phyloP scores from a whole-genome alignment of 2,113 vertebrate species.

The Anarhynchus alexandrinus region DNA sequence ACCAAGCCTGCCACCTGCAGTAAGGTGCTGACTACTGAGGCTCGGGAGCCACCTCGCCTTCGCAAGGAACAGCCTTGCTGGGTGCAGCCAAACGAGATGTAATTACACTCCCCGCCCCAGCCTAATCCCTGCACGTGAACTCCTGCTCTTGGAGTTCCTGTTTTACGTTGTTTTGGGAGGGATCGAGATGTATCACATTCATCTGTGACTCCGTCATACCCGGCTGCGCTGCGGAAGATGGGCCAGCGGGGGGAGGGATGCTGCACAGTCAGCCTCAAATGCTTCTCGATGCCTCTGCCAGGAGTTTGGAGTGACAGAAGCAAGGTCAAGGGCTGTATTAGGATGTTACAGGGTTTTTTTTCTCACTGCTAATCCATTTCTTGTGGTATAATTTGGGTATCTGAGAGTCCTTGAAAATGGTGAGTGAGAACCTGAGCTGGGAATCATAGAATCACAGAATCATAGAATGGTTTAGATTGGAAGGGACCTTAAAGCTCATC shows the following conservation, averaged over 20 bases:
- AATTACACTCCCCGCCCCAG: background rate
- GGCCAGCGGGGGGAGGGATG: background rate
- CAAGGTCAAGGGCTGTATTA: background rate
- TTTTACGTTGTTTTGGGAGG: background rate
- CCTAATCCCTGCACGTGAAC: fast-evolving
- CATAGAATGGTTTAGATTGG: background rate
- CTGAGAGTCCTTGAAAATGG: background rate
- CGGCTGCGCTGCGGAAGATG: background rate
- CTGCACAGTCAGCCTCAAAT: background rate
- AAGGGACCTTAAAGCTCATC: background rate
- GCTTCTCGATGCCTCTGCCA: background rate
- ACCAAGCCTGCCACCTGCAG: background rate
- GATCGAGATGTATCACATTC: background rate
- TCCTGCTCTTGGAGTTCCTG: background rate
- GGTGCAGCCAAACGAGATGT: background rate
- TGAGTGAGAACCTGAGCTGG: background rate
- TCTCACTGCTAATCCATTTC: background rate
- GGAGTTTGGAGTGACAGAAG: background rate
- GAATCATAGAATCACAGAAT: background rate
- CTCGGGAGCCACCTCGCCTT: background rate
- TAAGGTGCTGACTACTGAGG: background rate
- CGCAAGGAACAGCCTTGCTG: background rate
- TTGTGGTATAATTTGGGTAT: background rate
- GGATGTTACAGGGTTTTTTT: background rate
- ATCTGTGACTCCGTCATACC: background rate